Conservation (phyloP, 2,797 vertebrate species). For the Dipus sagitta region DNA sequence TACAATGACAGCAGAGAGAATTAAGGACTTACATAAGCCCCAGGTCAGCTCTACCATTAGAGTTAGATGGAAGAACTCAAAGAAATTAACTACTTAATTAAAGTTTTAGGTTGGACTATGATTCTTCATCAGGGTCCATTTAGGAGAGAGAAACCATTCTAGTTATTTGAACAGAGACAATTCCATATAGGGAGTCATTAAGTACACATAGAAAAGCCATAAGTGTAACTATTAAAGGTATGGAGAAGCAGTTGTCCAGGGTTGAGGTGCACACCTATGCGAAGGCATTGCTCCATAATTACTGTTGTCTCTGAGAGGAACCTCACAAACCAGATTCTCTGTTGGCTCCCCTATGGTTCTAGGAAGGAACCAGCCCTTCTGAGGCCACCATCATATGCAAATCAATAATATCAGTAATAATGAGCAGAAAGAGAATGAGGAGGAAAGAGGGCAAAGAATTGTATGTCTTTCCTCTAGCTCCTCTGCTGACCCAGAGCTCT, state of each 20-base stretch:
- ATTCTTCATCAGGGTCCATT: neutral
- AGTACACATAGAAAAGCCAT: neutral
- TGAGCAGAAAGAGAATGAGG: neutral
- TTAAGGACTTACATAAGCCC: conserved; percentile 9
- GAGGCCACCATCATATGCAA: no score
- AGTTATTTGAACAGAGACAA: neutral
- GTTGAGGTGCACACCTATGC: accelerated
- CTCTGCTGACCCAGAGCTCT: neutral
- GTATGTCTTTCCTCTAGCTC: neutral
- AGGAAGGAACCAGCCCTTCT: neutral
- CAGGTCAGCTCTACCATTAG: neutral
- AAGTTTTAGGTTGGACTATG: neutral
- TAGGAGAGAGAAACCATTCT: neutral
- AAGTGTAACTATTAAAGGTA: neutral
- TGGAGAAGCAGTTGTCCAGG: no score
- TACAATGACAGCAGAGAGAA: neutral
- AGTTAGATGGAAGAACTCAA: neutral
- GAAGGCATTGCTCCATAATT: neutral
- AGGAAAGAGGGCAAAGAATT: neutral
- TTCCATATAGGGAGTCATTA: neutral
- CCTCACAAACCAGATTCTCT: neutral
- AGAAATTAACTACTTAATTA: neutral
- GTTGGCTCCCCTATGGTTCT: neutral
- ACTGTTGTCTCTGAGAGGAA: neutral
- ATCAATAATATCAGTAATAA: no score